Evolutionary conservation across 2,888 invertebrate species (phyloP).

Genomic region (Brachylomia viminalis): DNA sequence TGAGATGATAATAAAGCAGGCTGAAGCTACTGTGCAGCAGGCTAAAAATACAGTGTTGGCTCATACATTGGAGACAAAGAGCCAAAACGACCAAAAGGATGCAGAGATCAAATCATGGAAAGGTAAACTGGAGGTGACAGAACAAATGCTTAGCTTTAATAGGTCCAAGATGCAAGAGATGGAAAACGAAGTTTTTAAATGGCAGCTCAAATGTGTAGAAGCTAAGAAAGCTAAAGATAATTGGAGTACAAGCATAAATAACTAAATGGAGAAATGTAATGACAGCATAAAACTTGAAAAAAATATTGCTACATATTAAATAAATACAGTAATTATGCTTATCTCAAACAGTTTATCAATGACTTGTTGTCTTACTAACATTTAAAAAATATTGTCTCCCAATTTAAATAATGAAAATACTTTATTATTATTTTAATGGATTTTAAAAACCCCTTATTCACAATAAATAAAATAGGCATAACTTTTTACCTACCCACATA

Average conservation of each 20-base stretch:
- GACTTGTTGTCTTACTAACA: not conserved
- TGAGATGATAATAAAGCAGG: constrained; percentile 93
- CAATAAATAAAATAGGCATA: not conserved
- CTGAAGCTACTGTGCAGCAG: constrained; percentile 90
- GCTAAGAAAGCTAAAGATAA: constrained; percentile 15
- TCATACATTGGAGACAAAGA: constrained; percentile 69
- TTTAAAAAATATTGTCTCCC: not conserved
- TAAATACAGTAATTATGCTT: not conserved
- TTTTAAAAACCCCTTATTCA: not conserved
- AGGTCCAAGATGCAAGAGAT: constrained; percentile 71
- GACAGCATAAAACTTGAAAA: not conserved
- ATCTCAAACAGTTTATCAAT: not conserved
- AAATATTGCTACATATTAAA: not conserved
- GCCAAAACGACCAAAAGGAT: constrained; percentile 69
- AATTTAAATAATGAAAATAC: not conserved
- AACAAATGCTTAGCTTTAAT: constrained; percentile 74
- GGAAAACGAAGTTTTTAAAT: constrained; percentile 76
- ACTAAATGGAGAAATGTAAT: not conserved
- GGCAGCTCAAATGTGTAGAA: constrained; percentile 80
- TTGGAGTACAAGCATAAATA: constrained; percentile 18
- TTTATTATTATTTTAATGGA: not conserved
- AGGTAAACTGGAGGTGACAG: constrained; percentile 70
- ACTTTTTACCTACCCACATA: not conserved
- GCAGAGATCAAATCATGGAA: constrained; percentile 58
- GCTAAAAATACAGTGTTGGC: constrained; percentile 80